Evolutionary conservation across 2,888 invertebrate species (phyloP).

Genomic region (Leptura quadrifasciata): DNA sequence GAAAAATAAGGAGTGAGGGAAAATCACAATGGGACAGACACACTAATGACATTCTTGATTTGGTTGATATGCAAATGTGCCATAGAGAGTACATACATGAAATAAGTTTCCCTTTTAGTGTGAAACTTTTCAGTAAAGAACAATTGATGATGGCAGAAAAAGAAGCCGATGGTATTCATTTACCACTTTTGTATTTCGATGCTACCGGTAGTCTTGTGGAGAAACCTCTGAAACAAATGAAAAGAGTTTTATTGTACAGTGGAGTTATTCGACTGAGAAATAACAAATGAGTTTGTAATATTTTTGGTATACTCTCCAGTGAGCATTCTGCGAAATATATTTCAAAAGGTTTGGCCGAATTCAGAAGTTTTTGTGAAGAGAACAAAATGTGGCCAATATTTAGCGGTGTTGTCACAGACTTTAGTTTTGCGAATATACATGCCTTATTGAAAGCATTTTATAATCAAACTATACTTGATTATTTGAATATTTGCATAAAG

Average conservation of each 20-base stretch:
- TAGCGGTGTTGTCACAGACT: conserved; percentile 11
- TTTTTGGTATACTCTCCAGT: background rate
- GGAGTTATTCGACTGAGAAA: background rate
- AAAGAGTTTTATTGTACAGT: background rate
- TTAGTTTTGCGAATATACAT: conserved; percentile 49
- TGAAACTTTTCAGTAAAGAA: conserved; percentile 51
- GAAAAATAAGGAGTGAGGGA: conserved; percentile 50
- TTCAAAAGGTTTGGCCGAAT: conserved; percentile 1
- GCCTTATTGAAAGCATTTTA: conserved; percentile 46
- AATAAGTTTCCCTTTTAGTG: conserved; percentile 49
- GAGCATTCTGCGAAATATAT: conserved; percentile 4
- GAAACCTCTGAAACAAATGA: background rate
- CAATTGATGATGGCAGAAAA: conserved; percentile 45
- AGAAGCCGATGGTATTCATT: background rate
- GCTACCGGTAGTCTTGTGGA: background rate
- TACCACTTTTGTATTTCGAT: conserved; percentile 14
- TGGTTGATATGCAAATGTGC: conserved; percentile 46
- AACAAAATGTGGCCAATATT: conserved; percentile 13
- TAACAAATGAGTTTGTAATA: background rate
- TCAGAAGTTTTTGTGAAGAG: conserved; percentile 2
- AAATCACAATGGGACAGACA: conserved; percentile 38
- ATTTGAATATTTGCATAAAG: conserved; percentile 32
- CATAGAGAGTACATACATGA: conserved; percentile 53
- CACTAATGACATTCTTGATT: conserved; percentile 43
- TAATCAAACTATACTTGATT: conserved; percentile 39